Evolutionary conservation across 2,888 invertebrate genomes (phyloP).

Genomic region (Colostygia pectinataria): DNA sequence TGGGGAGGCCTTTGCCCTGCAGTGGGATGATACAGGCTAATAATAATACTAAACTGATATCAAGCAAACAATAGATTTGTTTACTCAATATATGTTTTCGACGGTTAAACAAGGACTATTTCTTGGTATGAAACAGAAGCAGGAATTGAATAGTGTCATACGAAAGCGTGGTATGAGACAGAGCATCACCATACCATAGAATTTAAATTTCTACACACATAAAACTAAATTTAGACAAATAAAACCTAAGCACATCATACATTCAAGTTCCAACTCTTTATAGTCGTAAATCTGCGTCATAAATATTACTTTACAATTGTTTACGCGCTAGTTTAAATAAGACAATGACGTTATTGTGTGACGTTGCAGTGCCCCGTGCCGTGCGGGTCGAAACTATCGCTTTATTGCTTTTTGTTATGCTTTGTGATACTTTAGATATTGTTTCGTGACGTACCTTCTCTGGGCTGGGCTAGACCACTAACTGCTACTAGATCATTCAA

Average conservation of each 20-base stretch:
- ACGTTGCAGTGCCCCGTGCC: conserved; percentile 23
- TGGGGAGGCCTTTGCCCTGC: no score
- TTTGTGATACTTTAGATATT: conserved; percentile 18
- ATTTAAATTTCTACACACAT: no score
- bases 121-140: no score
- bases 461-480: conserved; percentile 51
- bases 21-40: no score
- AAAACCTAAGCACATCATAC: no score
- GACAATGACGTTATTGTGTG: conserved; percentile 47
- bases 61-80: no score
- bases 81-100: no score
- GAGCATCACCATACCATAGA: no score
- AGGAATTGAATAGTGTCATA: no score
- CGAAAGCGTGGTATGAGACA: no score
- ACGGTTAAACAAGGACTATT: no score
- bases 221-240: not conserved
- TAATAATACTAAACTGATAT: no score
- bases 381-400: conserved; percentile 5
- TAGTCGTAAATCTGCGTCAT: conserved; percentile 33
- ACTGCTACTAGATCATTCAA: conserved; percentile 44
- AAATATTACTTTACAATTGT: conserved; percentile 73
- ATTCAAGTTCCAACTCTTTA: conserved; percentile 32
- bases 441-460: conserved; percentile 17
- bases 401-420: conserved; percentile 24
- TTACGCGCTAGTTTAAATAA: conserved; percentile 52